Percentiles rank a stretch among this genome's conserved stretches.
Evolutionary conservation across 1,140 invertebrate species (phyloP).

Genomic region (Steinernema khuongi): DNA sequence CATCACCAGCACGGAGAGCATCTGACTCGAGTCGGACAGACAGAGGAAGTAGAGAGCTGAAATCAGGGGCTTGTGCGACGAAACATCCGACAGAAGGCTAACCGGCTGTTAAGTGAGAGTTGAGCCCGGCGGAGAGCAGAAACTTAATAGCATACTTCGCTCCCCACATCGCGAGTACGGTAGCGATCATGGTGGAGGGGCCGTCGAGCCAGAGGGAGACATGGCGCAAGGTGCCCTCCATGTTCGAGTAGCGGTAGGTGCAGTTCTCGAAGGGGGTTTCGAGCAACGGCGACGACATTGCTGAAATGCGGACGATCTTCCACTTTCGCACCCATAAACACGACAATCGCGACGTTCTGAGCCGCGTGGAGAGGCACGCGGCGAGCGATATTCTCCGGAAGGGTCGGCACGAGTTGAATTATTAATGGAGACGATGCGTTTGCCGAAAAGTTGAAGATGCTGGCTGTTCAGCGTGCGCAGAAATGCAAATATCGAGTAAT

Average conservation of each 20-base stretch:
- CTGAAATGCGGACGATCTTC: neutral
- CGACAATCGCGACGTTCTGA: neutral
- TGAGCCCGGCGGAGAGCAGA: conserved; percentile 33
- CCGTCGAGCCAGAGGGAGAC: conserved; percentile 24
- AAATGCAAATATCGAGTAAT: neutral
- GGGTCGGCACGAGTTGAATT: too few relatives aligned
- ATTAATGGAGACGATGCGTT: too few relatives aligned
- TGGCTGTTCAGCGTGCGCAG: too few relatives aligned
- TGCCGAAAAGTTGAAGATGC: conserved; percentile 1
- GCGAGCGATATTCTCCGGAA: too few relatives aligned
- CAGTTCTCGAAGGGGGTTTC: neutral
- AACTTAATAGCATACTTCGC: conserved; percentile 34
- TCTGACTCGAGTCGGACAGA: conserved; percentile 31
- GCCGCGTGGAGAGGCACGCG: too few relatives aligned
- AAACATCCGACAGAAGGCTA: neutral
- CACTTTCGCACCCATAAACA: neutral
- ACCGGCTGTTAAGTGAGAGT: conserved; percentile 37
- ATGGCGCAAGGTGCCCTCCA: neutral
- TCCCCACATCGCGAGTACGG: conserved; percentile 31
- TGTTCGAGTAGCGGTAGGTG: neutral
- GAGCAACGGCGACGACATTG: neutral
- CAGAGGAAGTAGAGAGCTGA: conserved; percentile 38
- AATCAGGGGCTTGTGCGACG: neutral
- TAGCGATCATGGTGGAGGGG: conserved; percentile 30
- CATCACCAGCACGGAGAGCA: conserved; percentile 36